Percentiles rank a stretch among this genome's conserved stretches.
phyloP scores from a whole-genome alignment of 2,888 invertebrate species.

The Apoda limacodes region DNA sequence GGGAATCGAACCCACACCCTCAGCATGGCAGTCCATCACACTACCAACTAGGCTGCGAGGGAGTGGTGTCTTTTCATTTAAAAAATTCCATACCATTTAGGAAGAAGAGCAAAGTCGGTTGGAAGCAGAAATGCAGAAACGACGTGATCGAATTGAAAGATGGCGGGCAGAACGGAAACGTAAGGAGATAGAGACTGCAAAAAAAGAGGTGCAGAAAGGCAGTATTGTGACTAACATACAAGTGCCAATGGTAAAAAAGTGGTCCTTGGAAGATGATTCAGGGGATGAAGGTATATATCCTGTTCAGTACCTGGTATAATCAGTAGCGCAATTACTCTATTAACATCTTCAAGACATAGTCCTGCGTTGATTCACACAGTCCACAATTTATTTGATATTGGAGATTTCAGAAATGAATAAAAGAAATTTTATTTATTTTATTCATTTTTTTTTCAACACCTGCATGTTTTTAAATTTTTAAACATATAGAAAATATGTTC shows the following conservation, averaged over 20 bases:
- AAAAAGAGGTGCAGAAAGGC: constrained; percentile 79
- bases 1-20: too few relatives aligned
- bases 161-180: constrained; percentile 96
- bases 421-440: neutral
- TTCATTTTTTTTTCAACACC: too few relatives aligned
- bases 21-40: too few relatives aligned
- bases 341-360: too few relatives aligned
- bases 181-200: constrained; percentile 83
- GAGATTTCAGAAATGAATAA: too few relatives aligned
- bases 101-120: constrained; percentile 91
- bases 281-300: constrained; percentile 93
- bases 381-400: too few relatives aligned
- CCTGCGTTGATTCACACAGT: too few relatives aligned
- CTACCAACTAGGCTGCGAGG: too few relatives aligned
- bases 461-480: too few relatives aligned
- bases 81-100: too few relatives aligned
- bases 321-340: too few relatives aligned
- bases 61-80: constrained; percentile 1
- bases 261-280: constrained; percentile 97
- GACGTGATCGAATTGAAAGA: constrained; percentile 94
- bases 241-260: constrained; percentile 78
- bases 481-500: neutral
- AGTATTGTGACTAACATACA: constrained; percentile 72
- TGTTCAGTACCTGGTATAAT: too few relatives aligned
- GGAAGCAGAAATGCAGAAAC: constrained; percentile 95